Evolutionary conservation across 2,888 invertebrate species (phyloP), one percentile per base, ranked within the genome.

Genomic region (Drosophila incognita): DNA sequence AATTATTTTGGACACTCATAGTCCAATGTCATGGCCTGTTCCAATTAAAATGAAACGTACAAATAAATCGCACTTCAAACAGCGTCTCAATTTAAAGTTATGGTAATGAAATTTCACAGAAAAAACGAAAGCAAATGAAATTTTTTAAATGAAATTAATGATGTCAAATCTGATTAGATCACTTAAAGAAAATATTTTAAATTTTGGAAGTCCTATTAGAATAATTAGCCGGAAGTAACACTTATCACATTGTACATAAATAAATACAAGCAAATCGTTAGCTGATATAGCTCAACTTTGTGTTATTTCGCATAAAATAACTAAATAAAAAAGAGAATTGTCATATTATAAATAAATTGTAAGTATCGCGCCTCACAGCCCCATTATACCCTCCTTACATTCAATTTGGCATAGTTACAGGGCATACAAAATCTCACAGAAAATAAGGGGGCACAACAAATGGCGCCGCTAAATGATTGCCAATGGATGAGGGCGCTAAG

Each of bases 391-490:
- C 15, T 27, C 5, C 7, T 15, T 15, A 15, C 21, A 21, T 7
- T 27, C 13, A 54, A 18, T 54, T n/a, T 36, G 18, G 24, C 21
- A 15, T 57, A 29, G 38, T 57, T 51, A 24, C 24, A 68, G 68
- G 69, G 69, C 51, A 69, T 57, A 36, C n/a, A 31, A 42, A 61
- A 46, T 46, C 15, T 59, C 52, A 35, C 57, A 31, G 15, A 29
- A 65, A 58, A 73, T 56, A 49, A 69, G 15, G 46, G 82, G 67
- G 61, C 69, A 59, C 65, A 61, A 62, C 74, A 71, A 89, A 76
- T 70, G 21, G 27, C 79, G 65, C 46, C 38, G 67, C 73, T 76
- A 87, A 83, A 83, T 83, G 88, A 83, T 83, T 83, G 79, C 68
- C 77, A 63, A 71, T 76, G 65, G 49, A 36, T 36, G 62, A 52